Evolutionary conservation across 37 sponge, comb jelly and placozoan genomes (phyloP), one percentile per base, ranked within the genome.

Genomic region (Cliona cf. orientalis): DNA sequence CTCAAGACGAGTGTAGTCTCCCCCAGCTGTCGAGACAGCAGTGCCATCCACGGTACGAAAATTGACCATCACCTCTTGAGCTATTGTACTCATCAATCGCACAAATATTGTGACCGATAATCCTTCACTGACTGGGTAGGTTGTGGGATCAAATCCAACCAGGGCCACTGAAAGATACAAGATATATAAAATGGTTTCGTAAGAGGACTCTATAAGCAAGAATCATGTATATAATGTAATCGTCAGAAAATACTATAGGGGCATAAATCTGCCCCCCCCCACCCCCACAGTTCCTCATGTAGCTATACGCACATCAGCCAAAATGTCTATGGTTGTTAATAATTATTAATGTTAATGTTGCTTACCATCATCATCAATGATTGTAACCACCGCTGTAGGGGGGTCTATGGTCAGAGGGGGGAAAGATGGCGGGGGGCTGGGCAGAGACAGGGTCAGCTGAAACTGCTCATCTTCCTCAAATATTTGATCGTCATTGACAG

Each of bases 401-500:
- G n/a, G n/a, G n/a, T n/a, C n/a, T n/a, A n/a, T n/a, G n/a, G n/a
- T n/a, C n/a, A n/a, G n/a, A n/a, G n/a, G n/a, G n/a, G n/a, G n/a
- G n/a, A n/a, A n/a, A n/a, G n/a, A n/a, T n/a, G n/a, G n/a, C n/a
- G n/a, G n/a, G n/a, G n/a, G n/a, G n/a, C n/a, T n/a, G n/a, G n/a
- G n/a, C n/a, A n/a, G n/a, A n/a, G n/a, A n/a, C n/a, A n/a, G n/a
- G n/a, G n/a, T n/a, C n/a, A n/a, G n/a, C n/a, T n/a, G n/a, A n/a
- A n/a, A n/a, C n/a, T 6, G 12, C 44, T 71, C 71, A 71, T 71
- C 71, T 25, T 26, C 46, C 26, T 71, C 71, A 43, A 28, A 71
- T 4, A 71, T 6, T 22, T 40, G 25, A 42, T 71, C 71, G 26
- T 43, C 22, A 17, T 19, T 44, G 7, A 71, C 44, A 46, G 46